phyloP scores from a whole-genome alignment of 2,113 vertebrate species.

The Catharus minimus region DNA sequence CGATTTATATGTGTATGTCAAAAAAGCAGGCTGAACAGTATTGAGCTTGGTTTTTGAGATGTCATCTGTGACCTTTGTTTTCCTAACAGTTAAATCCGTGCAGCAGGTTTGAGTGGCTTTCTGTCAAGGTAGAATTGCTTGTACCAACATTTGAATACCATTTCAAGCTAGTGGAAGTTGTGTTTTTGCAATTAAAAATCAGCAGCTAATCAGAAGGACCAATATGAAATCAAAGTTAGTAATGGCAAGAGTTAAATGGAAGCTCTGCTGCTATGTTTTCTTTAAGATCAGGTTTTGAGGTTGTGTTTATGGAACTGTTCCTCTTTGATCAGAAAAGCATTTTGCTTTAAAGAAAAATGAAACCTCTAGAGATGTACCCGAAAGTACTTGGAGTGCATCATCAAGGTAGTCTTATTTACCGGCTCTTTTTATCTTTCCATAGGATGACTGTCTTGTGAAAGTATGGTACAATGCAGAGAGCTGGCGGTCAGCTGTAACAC shows the following conservation, averaged over 20 bases:
- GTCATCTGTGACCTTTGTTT: neutral
- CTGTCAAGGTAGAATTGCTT: neutral
- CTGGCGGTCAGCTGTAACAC: constrained; percentile 83
- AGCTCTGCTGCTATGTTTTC: neutral
- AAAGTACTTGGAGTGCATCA: neutral
- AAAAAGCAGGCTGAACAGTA: neutral
- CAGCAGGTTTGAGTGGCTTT: neutral
- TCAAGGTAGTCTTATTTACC: neutral
- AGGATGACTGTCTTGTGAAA: constrained; percentile 97
- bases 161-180: neutral
- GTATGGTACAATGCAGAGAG: constrained; percentile 93
- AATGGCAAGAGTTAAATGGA: neutral
- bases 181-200: neutral
- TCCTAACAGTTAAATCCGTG: neutral
- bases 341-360: neutral
- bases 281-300: neutral
- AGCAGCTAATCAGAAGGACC: neutral
- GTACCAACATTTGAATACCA: neutral
- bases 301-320: neutral
- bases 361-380: neutral
- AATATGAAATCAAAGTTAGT: neutral
- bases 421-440: neutral
- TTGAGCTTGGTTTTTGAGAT: neutral
- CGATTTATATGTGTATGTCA: neutral
- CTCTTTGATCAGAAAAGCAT: neutral